Base-by-base conservation (phyloP, 2,113 vertebrate genomes). In the Chamaea fasciata region DNA sequence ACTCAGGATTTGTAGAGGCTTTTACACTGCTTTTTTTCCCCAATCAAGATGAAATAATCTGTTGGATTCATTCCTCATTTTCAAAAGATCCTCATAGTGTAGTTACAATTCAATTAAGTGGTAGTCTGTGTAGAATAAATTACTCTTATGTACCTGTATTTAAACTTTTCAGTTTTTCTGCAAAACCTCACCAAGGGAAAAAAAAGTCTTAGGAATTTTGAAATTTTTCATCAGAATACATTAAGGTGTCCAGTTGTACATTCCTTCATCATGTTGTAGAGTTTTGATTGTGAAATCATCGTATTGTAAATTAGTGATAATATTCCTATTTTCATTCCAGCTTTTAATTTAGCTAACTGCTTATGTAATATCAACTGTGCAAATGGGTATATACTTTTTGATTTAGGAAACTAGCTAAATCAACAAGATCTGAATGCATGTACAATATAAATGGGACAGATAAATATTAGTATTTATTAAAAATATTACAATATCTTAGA, bases 31-130 rank as follows among this genome's bases (percentile, higher is more conserved):
- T 74, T 44, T 69, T 17, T 47, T 47, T 49, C 23, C 23, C 14
- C n/a, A 92, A 97, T 83, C 52, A 94, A 60, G 63, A 92, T 75
- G 44, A 95, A 95, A 82, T 73, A 56, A 86, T 87, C 76, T 50
- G 70, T 89, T 23, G 16, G 11, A 3, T 82, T 95, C 62, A 80
- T 95, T 96, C 93, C 57, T 95, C 69, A 67, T 90, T 95, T 95
- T 95, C 63, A 87, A 86, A 95, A 37, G 9, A 26, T 95, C 77
- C 77, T 92, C 23, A 80, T 79, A 49, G 74, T 80, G 83, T 52
- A 92, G 78, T 87, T 97, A 92, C 49, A 88, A 94, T 95, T 96
- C 91, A 95, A 88, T 95, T 96, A 94, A 95, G 44, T 91, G 56
- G 10, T 63, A 81, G 46, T 90, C 62, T 91, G 68, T 56, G 28